Percentiles rank a stretch among this genome's conserved stretches.
Conservation (phyloP, 2,113 vertebrate genomes). For the Malurus elegans region DNA sequence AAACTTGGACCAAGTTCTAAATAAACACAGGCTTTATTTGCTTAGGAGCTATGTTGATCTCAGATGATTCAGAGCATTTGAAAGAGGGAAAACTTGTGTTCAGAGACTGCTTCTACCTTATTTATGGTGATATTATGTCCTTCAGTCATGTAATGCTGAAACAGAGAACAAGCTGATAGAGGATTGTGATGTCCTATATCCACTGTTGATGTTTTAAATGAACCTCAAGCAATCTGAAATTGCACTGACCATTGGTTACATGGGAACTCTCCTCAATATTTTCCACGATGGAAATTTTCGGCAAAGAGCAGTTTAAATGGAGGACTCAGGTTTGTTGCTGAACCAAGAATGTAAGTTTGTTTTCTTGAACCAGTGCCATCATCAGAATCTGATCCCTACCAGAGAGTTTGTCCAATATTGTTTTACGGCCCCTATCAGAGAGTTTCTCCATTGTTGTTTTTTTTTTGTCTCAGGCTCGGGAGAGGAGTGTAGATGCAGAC, state of each 20-base stretch:
- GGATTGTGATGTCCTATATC: not conserved
- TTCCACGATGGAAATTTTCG: not conserved
- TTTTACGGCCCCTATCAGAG: no score
- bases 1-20: not conserved
- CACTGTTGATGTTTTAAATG: not conserved
- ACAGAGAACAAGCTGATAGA: not conserved
- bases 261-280: not conserved
- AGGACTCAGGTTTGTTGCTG: fast-evolving
- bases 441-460: not conserved
- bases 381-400: no score
- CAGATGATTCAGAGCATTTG: not conserved
- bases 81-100: not conserved
- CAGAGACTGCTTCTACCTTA: not conserved
- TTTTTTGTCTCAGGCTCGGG: not conserved
- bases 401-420: no score
- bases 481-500: not conserved
- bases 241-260: fast-evolving
- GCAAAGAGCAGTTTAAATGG: not conserved
- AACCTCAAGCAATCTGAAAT: not conserved
- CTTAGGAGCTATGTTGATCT: not conserved
- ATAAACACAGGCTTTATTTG: not conserved
- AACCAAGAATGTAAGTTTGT: not conserved
- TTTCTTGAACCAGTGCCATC: not conserved
- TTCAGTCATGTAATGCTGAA: not conserved
- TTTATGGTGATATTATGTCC: fast-evolving